Base-by-base conservation (phyloP, 2,888 invertebrate species). In the Chydorus sphaericus region DNA sequence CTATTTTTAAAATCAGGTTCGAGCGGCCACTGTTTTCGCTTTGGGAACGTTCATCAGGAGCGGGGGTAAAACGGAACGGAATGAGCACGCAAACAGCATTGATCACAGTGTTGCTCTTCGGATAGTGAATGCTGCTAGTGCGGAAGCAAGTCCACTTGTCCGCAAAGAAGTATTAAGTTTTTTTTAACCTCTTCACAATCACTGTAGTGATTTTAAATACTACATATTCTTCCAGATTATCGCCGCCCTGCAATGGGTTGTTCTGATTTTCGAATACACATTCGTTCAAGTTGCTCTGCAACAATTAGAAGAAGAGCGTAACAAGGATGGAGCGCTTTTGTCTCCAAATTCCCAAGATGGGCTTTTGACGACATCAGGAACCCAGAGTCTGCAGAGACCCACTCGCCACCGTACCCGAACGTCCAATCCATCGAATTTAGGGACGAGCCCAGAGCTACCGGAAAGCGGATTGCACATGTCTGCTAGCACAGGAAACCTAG, bases 21-120 rank as follows among this genome's bases (percentile, higher is more conserved):
- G 97, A 58, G 92, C 94, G 11, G 88, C 94, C 1, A 85, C 89
- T 48, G 92, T 94, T 5, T 94, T 84, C 73, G 96, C 97, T 14
- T 75, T 98, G 59, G 97, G 96, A 60, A 87, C 93, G 23, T 93
- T 92, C 71, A 82, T 94, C 64, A 87, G 85, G 68, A 60, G 61
- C 39, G 56, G 44, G 28, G 85, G 85, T 33, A 83, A 84, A 39
- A 78, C 78, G 28, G 82, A 85, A 67, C 80, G 92, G 63, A 84
- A 85, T 52, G 91, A 93, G 67, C 94, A 96, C 71, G 91, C 92
- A 44, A 90, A 88, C 70, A 87, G 85, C 67, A 87, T 94, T 58
- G 92, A 94, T 74, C 90, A 93, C 66, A 83, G 85, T 64, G 85
- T 97, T 61, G 92, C 87, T 60, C 85, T 90, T 74, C 85, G 81